Percentiles rank a stretch among this genome's conserved stretches.
Conservation (phyloP, 2,113 vertebrate species). For the Ochotona princeps region DNA sequence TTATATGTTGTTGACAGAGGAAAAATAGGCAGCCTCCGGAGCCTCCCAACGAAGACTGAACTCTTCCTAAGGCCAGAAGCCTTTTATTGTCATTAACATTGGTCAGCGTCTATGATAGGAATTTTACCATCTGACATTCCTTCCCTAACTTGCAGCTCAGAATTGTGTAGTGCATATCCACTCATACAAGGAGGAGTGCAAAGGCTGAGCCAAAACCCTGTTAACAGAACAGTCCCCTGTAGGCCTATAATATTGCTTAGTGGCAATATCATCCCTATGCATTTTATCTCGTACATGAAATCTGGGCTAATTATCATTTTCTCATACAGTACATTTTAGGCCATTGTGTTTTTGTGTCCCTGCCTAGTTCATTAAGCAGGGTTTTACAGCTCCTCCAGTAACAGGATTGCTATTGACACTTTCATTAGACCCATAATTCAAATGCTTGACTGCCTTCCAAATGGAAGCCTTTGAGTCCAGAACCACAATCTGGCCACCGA, state of each 20-base stretch:
- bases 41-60: neutral
- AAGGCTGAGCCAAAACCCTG: conserved; percentile 51
- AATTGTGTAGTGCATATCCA: conserved; percentile 24
- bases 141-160: neutral
- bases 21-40: neutral
- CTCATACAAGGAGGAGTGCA: conserved; percentile 30
- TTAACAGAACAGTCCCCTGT: conserved; percentile 74
- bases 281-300: conserved; percentile 79
- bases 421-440: conserved; percentile 86
- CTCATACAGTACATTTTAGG: conserved; percentile 81
- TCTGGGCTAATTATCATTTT: conserved; percentile 81
- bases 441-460: conserved; percentile 73
- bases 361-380: conserved; percentile 86
- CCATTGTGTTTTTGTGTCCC: conserved; percentile 84
- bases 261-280: conserved; percentile 70
- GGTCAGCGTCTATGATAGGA: conserved; percentile 53
- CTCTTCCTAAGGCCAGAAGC: neutral
- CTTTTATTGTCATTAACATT: conserved; percentile 7
- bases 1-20: neutral
- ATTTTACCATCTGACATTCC: conserved; percentile 62
- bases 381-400: conserved; percentile 82
- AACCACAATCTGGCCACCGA: conserved; percentile 79
- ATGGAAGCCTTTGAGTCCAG: conserved; percentile 76
- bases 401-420: conserved; percentile 86
- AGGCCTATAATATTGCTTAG: conserved; percentile 64